Base-by-base conservation (phyloP, 2,113 vertebrate species). In the Antidorcas marsupialis region DNA sequence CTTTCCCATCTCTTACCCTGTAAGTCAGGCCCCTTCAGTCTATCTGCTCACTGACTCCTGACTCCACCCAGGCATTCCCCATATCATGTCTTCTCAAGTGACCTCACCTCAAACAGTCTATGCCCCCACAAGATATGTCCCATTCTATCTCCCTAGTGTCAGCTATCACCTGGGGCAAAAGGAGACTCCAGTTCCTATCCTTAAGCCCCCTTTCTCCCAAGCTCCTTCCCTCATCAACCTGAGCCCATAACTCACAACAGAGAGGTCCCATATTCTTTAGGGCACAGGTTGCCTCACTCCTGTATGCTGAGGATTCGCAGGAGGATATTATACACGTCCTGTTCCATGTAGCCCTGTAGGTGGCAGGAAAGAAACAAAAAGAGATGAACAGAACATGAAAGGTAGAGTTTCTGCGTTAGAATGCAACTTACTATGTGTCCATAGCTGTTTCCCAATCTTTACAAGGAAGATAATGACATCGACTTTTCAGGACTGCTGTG, bases 281-380 rank as follows among this genome's bases (percentile, higher is more conserved):
- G 62, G n/a, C 23, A 13, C 21, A 25, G 19, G 4, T 28, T 13
- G 39, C 60, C 36, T 98, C 95, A 92, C 53, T 97, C 97, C 71
- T 98, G 96, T 16, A 62, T n/a, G 76, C 83, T 98, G 96, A 99
- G 98, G 53, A 99, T 98, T n/a, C 87, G 96, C 55, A 98, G 98
- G 21, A 99, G 97, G 76, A 97, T 94, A 3, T 84, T 62, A 47
- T 99, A 98, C 2, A 98, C 98, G 0, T 98, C 98, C 84, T 98
- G 98, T 5, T 99, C 98, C 98, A 99, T 98, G 91, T 97, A 98
- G 7, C 99, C 98, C 99, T 99, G 97, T 0, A 14, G 71, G 76
- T 13, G 36, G 19, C 78, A 76, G 28, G 64, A 97, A 97, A 86
- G 84, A 94, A 47, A 92, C 1, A 39, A 62, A 81, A 43, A 62